Conservation (phyloP, 2,113 vertebrate genomes). For the Hypocryptadius cinnamomeus region DNA sequence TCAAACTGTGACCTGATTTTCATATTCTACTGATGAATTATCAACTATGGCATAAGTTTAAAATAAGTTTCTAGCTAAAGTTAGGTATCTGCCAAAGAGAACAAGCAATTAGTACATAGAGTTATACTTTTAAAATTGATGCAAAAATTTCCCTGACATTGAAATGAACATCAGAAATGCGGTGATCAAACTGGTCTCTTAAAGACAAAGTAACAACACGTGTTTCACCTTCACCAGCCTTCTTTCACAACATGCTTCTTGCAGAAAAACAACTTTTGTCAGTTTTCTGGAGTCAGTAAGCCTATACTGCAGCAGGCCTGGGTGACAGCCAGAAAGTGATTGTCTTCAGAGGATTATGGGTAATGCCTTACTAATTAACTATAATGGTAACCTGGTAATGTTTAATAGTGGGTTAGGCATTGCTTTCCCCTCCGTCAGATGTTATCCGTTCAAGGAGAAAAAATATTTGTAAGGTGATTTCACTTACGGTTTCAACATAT, state of each 20-base stretch:
- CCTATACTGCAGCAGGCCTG: background rate
- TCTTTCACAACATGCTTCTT: background rate
- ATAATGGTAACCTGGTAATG: slow-evolving; percentile 23
- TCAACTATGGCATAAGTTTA: slow-evolving; percentile 29
- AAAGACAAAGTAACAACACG: background rate
- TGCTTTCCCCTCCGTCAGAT: slow-evolving; percentile 32
- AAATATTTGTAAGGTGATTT: slow-evolving; percentile 63
- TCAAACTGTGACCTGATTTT: background rate
- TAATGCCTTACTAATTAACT: slow-evolving; percentile 38
- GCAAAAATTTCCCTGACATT: slow-evolving; percentile 26
- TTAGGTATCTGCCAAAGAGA: slow-evolving; percentile 29
- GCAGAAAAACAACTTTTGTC: background rate
- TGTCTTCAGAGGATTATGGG: slow-evolving; percentile 39
- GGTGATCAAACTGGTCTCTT: background rate
- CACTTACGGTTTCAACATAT: slow-evolving; percentile 47
- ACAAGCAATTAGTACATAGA: background rate
- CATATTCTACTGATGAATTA: background rate
- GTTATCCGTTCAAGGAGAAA: slow-evolving; percentile 47
- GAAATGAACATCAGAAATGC: slow-evolving; percentile 31
- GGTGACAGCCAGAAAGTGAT: slow-evolving; percentile 22
- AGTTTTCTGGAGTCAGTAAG: background rate
- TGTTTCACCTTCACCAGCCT: slow-evolving; percentile 2
- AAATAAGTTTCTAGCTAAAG: slow-evolving; percentile 34
- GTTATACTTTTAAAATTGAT: slow-evolving; percentile 34
- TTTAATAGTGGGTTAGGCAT: slow-evolving; percentile 33